Base-by-base conservation (phyloP, 2,797 vertebrate species). In the Tragelaphus eurycerus region DNA sequence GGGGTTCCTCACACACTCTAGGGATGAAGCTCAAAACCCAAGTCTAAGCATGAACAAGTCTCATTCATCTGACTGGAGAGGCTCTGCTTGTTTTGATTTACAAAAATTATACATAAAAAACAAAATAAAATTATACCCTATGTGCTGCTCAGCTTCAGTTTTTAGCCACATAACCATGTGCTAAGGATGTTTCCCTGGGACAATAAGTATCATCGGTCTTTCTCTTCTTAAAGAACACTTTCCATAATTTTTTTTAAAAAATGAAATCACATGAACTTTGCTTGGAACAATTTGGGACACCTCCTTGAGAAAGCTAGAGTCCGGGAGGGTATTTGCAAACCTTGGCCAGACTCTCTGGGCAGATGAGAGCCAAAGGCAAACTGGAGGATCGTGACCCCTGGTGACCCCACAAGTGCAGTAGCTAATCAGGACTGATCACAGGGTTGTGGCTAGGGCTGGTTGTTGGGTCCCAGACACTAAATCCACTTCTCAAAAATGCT, bases 351-450 rank as follows among this genome's bases (percentile, higher is more conserved):
- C 31, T 52, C 43, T 62, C 52, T 16, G 17, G 27, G 74, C 31
- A n/a, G 74, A 50, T 6, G 21, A 34, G 0, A 48, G n/a, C 3
- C 34, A 14, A 48, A 78, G 91, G 54, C 29, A 55, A 88, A 64
- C 43, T 31, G 48, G 62, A 85, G 46, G 38, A 84, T 4, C 1
- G 0, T 1, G 5, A 13, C 16, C 25, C 9, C 84, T 4, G 1
- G 2, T 1, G 7, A 10, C 14, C 23, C 7, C 7, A 13, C 38
- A 3, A 0, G n/a, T 7, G 23, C 64, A 64, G 29, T 1, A 62
- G 76, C 16, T 43, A 71, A n/a, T 59, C 76, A 67, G 76, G 86
- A 48, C 52, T 1, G 2, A 25, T 4, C 13, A 86, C 15, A 4
- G 29, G 7, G 21, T 31, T 62, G 29, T 7, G 43, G 21, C 7